A percentile compares a stretch with the other conserved stretches of the same genome.
phyloP scores from a whole-genome alignment of 2,113 vertebrate species.

The Xiphorhynchus elegans region DNA sequence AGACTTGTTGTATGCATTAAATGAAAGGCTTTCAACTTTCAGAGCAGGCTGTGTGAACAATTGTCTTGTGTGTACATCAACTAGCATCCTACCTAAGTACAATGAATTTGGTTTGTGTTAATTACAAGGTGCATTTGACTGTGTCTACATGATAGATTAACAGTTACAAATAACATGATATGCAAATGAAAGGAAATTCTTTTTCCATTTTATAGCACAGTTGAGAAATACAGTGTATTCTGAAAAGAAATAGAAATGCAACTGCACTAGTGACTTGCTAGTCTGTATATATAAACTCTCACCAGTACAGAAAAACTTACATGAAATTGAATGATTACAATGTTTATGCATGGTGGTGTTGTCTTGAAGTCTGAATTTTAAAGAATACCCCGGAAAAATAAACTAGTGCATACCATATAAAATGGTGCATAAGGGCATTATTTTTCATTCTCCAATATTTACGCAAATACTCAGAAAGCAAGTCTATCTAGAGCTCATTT shows the following conservation, averaged over 20 bases:
- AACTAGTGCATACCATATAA: background rate
- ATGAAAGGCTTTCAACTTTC: constrained; percentile 25
- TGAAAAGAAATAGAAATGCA: constrained; percentile 1
- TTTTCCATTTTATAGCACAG: background rate
- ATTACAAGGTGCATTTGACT: constrained; percentile 46
- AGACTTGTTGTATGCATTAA: constrained; percentile 16
- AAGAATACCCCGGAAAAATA: background rate
- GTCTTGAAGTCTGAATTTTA: background rate
- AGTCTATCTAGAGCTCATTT: background rate
- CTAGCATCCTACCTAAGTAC: background rate
- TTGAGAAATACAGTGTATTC: background rate
- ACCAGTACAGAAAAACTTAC: background rate
- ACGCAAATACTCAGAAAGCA: background rate
- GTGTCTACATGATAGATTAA: constrained; percentile 26
- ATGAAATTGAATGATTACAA: background rate
- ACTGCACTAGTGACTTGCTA: background rate
- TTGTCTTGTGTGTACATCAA: background rate
- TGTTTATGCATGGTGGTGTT: background rate
- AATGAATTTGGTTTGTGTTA: constrained; percentile 25
- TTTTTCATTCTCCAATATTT: background rate
- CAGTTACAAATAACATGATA: background rate
- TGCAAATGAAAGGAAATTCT: constrained; percentile 8
- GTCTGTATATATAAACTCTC: background rate
- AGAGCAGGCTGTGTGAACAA: background rate
- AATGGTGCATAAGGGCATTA: background rate